Base-by-base conservation (phyloP, 2,888 invertebrate species). In the Dryadula phaetusa region DNA sequence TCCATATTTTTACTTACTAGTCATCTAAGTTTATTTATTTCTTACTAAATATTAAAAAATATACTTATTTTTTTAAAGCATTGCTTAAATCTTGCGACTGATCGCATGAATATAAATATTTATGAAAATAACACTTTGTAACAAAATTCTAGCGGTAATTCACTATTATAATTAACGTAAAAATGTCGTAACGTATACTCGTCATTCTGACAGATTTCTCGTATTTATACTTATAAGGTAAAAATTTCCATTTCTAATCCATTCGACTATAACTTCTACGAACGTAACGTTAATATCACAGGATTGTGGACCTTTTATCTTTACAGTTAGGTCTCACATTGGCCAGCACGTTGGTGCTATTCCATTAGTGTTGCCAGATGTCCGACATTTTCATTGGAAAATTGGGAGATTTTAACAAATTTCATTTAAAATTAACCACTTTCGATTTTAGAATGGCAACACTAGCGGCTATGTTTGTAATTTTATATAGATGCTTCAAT, bases 271-370 rank as follows among this genome's bases (percentile, higher is more conserved):
- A 42, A 52, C 54, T 53, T 61, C 68, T 71, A 72, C 61, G 34
- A 67, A 69, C 61, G 64, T 72, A 67, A 67, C 54, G 75, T 77
- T 82, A 85, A 82, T 84, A 85, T 85, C 86, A 85, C 84, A 82
- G 80, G 82, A 79, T 77, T 73, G 72, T 71, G 75, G 77, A 80
- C 79, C 78, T 67, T 64, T 62, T 71, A 73, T 64, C 58, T 28
- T 75, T 60, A 58, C 54, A 58, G 40, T 49, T 42, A 69, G 66
- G 70, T 70, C 70, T 52, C 70, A 69, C 69, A 62, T 69, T 69
- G 64, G 69, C 66, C 60, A 52, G 65, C 65, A 66, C 52, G 32
- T 66, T 3, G 32, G 65, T 53, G 61, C 66, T 42, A 37, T 22
- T 8, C 60, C 12, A 28, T 60, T 46, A 60, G 44, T 60, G 60